Evolutionary conservation across 1,140 invertebrate species (phyloP).

Genomic region (Sycobia sp.): DNA sequence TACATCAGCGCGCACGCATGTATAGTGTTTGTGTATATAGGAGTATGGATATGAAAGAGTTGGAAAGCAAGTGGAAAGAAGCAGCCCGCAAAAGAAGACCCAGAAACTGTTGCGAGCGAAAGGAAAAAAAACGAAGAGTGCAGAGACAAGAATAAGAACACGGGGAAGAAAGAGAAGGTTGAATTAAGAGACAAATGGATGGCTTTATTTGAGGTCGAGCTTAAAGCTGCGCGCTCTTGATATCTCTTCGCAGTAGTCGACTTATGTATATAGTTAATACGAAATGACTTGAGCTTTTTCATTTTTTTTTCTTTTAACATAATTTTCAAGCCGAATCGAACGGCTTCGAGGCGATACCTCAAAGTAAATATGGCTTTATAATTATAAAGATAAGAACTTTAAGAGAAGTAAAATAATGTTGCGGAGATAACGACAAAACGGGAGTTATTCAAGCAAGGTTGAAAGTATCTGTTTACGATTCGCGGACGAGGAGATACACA

Average conservation of each 20-base stretch:
- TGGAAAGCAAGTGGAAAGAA: slow-evolving; percentile 6
- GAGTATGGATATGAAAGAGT: neutral
- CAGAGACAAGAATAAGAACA: neutral
- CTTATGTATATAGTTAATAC: neutral
- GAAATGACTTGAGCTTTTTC: too few species aligned
- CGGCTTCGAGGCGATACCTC: too few species aligned
- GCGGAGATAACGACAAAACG: neutral
- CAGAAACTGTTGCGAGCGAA: neutral
- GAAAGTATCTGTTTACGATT: too few species aligned
- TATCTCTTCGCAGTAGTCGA: neutral
- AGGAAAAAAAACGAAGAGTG: too few species aligned
- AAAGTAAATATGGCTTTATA: neutral
- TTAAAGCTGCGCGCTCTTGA: neutral
- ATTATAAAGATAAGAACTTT: neutral
- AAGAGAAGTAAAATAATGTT: neutral
- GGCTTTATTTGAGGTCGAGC: slow-evolving; percentile 19
- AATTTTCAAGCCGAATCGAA: too few species aligned
- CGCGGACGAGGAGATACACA: neutral
- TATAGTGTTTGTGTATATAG: too few species aligned
- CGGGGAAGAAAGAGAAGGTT: slow-evolving; percentile 1
- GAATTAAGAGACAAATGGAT: slow-evolving; percentile 33
- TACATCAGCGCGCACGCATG: neutral
- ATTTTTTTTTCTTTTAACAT: too few species aligned
- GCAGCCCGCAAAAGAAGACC: slow-evolving; percentile 12
- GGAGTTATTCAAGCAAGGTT: neutral